phyloP scores from a whole-genome alignment of 2,888 invertebrate species.

The Dione juno region DNA sequence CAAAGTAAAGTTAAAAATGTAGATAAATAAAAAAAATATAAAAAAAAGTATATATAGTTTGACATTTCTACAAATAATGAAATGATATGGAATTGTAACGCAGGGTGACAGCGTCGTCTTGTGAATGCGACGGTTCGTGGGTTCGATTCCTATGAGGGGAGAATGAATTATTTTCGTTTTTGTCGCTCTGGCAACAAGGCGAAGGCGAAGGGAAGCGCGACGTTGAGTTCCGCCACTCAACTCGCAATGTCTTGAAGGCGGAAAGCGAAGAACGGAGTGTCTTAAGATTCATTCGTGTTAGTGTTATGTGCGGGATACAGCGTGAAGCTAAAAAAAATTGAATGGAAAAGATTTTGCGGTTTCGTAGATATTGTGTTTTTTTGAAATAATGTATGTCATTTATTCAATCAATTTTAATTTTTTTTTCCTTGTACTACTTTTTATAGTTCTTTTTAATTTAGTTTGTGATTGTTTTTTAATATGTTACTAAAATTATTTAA shows the following conservation, averaged over 20 bases:
- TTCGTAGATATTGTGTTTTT: background rate
- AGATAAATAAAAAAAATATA: background rate
- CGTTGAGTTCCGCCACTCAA: background rate
- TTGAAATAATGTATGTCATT: too few relatives aligned
- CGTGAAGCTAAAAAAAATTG: background rate
- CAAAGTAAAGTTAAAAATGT: background rate
- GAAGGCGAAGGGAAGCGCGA: background rate
- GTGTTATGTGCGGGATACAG: background rate
- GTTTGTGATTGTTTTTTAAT: too few relatives aligned
- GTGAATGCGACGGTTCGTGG: background rate
- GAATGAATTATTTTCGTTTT: background rate
- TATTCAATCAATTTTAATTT: too few relatives aligned
- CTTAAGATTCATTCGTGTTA: too few relatives aligned
- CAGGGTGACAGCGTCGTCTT: background rate
- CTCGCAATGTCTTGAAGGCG: background rate
- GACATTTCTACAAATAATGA: background rate
- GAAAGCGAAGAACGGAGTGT: background rate
- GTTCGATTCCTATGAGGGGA: background rate
- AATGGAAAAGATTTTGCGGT: background rate
- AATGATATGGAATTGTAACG: background rate
- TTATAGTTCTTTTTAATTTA: too few relatives aligned
- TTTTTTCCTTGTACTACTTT: too few relatives aligned
- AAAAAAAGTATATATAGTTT: too few relatives aligned
- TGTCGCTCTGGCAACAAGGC: background rate
- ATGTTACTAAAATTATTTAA: too few relatives aligned